Evolutionary conservation across 2,888 invertebrate genomes (phyloP), one percentile per base, ranked within the genome.

Genomic region (Hypsopygia costalis): DNA sequence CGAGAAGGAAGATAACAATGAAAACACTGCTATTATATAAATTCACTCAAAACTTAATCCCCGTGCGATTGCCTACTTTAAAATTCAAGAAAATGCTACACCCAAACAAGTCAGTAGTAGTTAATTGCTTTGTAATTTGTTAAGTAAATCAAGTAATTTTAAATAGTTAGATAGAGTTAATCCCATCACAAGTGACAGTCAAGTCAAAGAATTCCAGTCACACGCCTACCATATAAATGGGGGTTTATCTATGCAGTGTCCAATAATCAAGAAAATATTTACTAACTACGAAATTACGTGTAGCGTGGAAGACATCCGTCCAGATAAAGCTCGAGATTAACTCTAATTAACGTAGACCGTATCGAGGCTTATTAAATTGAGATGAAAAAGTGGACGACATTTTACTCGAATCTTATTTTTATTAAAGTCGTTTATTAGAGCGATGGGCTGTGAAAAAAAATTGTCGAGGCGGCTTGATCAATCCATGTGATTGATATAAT

Each of bases 221-320:
- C 62, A 67, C 57, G 69, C 49, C 51, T 55, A 9, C 8, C 8
- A 20, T 37, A 22, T 71, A 60, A 72, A 76, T 70, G 47, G 38
- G 36, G 29, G 33, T 59, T 79, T 81, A 81, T 81, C 83, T 71
- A 30, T 41, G 43, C 55, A 44, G 52, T 46, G 57, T 57, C 58
- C 62, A 64, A 59, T 70, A 74, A 72, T 79, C 78, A 75, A 63
- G 65, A 69, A 85, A 83, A 83, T 85, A 85, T 86, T 86, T 81
- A 83, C 81, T 57, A 72, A 79, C 78, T 67, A 80, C 62, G 66
- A 67, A 75, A 68, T 77, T 69, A 79, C 66, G 60, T 51, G 66
- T 67, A 60, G 57, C 52, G 51, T 55, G 50, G 58, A 60, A 69
- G 73, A 70, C 71, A 62, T 66, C 58, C 56, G 55, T 61, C 43